A percentile compares a stretch with the other conserved stretches of the same genome.
phyloP scores from a whole-genome alignment of 1,140 invertebrate species.

The Batillaria attramentaria region DNA sequence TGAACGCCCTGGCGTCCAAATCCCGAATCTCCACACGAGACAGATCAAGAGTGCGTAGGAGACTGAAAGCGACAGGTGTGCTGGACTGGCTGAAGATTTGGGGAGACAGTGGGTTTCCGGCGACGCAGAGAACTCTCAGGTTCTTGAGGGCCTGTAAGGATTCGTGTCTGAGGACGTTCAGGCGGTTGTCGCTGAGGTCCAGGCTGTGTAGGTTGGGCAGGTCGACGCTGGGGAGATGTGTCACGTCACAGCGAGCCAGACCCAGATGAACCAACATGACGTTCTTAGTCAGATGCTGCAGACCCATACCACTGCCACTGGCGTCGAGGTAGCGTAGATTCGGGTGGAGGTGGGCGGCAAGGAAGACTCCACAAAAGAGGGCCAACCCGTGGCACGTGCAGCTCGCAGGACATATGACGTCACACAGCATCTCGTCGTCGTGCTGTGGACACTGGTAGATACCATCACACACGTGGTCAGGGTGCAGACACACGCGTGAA shows the following conservation, averaged over 20 bases:
- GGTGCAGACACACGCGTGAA: no score
- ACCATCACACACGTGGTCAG: constrained; percentile 28
- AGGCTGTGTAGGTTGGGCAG: constrained; percentile 20
- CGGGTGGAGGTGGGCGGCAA: not conserved
- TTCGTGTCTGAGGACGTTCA: no score
- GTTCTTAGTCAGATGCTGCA: not conserved
- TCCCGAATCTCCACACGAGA: not conserved
- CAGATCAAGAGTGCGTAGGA: not conserved
- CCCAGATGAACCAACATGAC: constrained; percentile 20
- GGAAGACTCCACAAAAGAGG: not conserved
- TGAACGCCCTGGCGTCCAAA: not conserved
- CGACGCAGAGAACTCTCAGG: constrained; percentile 24
- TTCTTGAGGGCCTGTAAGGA: not conserved
- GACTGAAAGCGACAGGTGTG: not conserved
- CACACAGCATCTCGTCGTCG: constrained; percentile 31
- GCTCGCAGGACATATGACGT: constrained; percentile 17
- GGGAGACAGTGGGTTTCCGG: constrained; percentile 25
- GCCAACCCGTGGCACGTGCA: constrained; percentile 14
- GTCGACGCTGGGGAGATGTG: not conserved
- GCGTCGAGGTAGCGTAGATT: constrained; percentile 16
- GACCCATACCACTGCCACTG: not conserved
- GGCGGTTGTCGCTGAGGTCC: constrained; percentile 10
- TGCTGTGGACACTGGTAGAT: constrained; percentile 23
- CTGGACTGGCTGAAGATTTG: constrained; percentile 27
- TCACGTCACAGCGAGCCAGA: constrained; percentile 7